Base-by-base conservation (phyloP, 2,888 invertebrate species). In the Mythimna albipuncta region DNA sequence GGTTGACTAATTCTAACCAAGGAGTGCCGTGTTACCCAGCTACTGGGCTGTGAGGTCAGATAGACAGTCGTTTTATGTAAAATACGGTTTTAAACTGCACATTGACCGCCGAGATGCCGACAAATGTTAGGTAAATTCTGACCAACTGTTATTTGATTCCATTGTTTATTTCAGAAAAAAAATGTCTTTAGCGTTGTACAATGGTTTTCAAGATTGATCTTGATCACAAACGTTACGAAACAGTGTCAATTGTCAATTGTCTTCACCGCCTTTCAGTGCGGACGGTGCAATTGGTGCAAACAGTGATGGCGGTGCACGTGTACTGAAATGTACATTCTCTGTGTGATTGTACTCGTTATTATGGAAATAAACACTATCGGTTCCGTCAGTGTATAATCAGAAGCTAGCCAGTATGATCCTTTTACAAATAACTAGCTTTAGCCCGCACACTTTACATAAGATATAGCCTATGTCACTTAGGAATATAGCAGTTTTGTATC, bases 231-330 rank as follows among this genome's bases (percentile, higher is more conserved):
- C 32, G 21, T 57, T 38, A 44, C n/a, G 55, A 52, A 59, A 38
- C 32, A 21, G 38, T 57, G 50, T 64, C 57, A 44, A 74, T 61
- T 61, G 64, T 73, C 67, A 69, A 67, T 82, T 78, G 66, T 77
- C n/a, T 55, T 32, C 3, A 2, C 32, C 50, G 32, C 9, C 10
- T 63, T 63, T 76, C 67, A 62, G 66, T 69, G 67, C 75, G 52
- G 7, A 0, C 61, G 10, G 59, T 71, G 47, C 63, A 52, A n/a
- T 54, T 3, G 52, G 69, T 74, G 41, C 64, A 63, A 59, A 62
- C 38, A 64, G 52, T 44, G 9, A 41, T 13, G 13, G 13, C 44
- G 13, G 44, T 66, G 61, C 81, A 52, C 13, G 64, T 41, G 77
- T 26, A 75, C 64, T 62, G 69, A 19, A 64, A 44, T 21, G 6